Evolutionary conservation across 2,113 vertebrate genomes (phyloP), one percentile per base, ranked within the genome.

Genomic region (Myanophis thanlyinensis): DNA sequence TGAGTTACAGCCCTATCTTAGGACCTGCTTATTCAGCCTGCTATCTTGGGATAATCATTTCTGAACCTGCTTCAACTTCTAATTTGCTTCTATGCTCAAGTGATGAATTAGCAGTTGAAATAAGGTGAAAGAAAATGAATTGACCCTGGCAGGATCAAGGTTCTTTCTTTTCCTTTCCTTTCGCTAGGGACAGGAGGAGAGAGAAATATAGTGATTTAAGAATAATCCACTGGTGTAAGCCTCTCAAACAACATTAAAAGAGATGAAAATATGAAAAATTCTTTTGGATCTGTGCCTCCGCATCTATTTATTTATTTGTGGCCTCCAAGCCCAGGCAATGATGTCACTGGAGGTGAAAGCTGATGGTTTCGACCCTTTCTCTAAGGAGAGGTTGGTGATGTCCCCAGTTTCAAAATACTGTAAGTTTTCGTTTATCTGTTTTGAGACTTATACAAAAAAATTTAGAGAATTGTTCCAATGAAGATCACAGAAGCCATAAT

Each of bases 31-130:
- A 62, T 85, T 90, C 91, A 80, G 88, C 53, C 92, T 20, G 53
- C 85, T 85, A 85, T 89, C 67, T 89, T 90, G 53, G 73, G 80
- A 93, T 92, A 93, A 93, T 92, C 88, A 85, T 84, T 49, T 87
- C 35, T 89, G 67, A 85, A 89, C 53, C 56, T 40, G 53, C 46
- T 85, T 93, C 92, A 93, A 30, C 80, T 47, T 86, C 88, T 90
- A 62, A 89, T 86, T 86, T 93, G 88, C 46, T 86, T 92, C 48
- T 47, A 85, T 89, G 52, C 40, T 90, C 47, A 86, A 93, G 88
- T 93, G 88, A 93, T 93, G 53, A 62, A 93, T 93, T 56, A 93
- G 92, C 49, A 40, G 88, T 80, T 40, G 30, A 84, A 47, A n/a
- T 59, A 59, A 85, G 27, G 88, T 51, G 73, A 93, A 44, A 40